Percentiles rank a stretch among this genome's conserved stretches.
Conservation (phyloP, 2,888 invertebrate genomes). For the Megaustenia siamemsis region DNA sequence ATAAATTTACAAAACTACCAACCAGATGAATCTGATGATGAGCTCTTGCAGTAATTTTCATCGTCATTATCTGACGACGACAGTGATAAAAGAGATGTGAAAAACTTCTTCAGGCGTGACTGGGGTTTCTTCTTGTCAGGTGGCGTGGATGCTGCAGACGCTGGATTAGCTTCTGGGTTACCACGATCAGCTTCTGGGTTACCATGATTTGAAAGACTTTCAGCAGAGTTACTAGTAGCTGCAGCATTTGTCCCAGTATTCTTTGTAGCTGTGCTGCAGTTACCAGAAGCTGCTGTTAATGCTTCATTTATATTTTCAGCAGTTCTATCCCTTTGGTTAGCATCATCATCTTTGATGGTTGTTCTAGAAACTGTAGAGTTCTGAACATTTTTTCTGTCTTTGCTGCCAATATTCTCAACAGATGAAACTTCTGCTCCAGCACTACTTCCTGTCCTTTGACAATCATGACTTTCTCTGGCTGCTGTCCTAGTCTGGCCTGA, state of each 20-base stretch:
- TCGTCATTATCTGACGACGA: slow-evolving; percentile 58
- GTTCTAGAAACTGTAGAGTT: no score
- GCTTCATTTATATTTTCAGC: no score
- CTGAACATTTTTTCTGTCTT: not conserved
- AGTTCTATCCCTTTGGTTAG: no score
- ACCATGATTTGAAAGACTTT: not conserved
- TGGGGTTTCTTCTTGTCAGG: slow-evolving; percentile 54
- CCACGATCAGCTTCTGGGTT: not conserved
- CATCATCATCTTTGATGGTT: no score
- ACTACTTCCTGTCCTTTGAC: not conserved
- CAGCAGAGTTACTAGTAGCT: not conserved
- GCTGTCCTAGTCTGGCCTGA: not conserved
- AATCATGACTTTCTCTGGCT: slow-evolving; percentile 20
- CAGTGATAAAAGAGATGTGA: slow-evolving; percentile 57
- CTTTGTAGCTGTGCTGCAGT: not conserved
- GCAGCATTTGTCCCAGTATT: not conserved
- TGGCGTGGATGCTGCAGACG: slow-evolving; percentile 45
- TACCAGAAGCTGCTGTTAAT: not conserved
- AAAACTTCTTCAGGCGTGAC: slow-evolving; percentile 56
- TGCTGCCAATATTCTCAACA: not conserved
- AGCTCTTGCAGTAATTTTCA: not conserved
- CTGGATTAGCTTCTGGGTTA: not conserved
- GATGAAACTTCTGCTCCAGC: not conserved
- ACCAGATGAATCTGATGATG: slow-evolving; percentile 42
- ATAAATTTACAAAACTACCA: no score